These are phyloP conservation scores for Plagodis dolabraria DNA, from an alignment of 2,888 invertebrate genomes.

Conservation along the genomic window DNA sequence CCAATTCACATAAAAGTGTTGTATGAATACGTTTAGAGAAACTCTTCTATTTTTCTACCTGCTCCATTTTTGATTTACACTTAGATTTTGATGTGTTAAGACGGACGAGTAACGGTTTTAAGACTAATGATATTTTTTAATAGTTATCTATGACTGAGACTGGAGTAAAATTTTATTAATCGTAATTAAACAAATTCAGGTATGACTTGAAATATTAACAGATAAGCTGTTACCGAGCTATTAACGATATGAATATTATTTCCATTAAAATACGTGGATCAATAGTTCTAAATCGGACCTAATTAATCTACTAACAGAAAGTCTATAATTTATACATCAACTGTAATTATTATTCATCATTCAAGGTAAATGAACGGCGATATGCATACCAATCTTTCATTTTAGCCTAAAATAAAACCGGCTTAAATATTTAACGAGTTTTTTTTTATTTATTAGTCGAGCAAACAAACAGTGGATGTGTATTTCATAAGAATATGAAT, in stretches of 20 bases:
- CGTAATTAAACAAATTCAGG: conserved; percentile 19
- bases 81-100: conserved; percentile 4
- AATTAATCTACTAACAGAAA: conserved; percentile 75
- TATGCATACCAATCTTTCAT: conserved; percentile 74
- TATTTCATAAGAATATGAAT: conserved; percentile 78
- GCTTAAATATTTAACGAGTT: conserved; percentile 64
- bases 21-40: conserved; percentile 28
- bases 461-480: conserved; percentile 65
- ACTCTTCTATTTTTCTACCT: conserved; percentile 22
- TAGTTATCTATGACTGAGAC: conserved; percentile 9
- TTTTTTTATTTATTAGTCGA: conserved; percentile 63
- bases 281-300: conserved; percentile 57
- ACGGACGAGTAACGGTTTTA: neutral
- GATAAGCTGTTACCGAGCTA: conserved; percentile 40
- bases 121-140: conserved; percentile 5
- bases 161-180: conserved; percentile 15
- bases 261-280: conserved; percentile 60
- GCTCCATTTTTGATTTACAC: conserved; percentile 17
- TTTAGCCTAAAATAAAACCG: conserved; percentile 70
- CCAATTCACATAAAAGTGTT: conserved; percentile 41
- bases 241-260: conserved; percentile 52
- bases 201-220: conserved; percentile 35
- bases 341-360: conserved; percentile 75
- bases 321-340: conserved; percentile 67
- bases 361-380: conserved; percentile 76